Evolutionary conservation across 2,888 invertebrate species (phyloP).

Genomic region (Eurytoma californica): DNA sequence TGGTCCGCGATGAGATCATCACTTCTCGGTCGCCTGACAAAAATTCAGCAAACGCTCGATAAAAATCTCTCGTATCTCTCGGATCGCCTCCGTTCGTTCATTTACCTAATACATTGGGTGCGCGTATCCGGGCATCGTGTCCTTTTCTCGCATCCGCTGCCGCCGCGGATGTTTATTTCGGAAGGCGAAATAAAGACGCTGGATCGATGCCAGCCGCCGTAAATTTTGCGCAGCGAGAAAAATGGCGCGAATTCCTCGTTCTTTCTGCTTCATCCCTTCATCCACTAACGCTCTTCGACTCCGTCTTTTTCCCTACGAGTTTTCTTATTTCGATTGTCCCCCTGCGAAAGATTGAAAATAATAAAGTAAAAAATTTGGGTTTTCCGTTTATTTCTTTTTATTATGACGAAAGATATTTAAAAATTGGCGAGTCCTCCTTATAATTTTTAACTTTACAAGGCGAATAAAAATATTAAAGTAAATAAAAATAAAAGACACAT

Average conservation of each 20-base stretch:
- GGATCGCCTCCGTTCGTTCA: constrained; percentile 32
- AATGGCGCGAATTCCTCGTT: constrained; percentile 70
- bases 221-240: constrained; percentile 72
- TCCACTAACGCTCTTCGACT: constrained; percentile 48
- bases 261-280: constrained; percentile 56
- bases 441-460: too few species aligned
- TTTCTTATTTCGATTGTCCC: constrained; percentile 50
- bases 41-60: constrained; percentile 22
- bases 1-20: not conserved
- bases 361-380: too few species aligned
- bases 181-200: constrained; percentile 72
- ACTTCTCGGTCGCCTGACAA: not conserved
- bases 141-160: not conserved
- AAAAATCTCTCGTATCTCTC: constrained; percentile 34
- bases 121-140: constrained; percentile 18
- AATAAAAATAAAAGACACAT: too few species aligned
- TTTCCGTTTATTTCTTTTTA: too few species aligned
- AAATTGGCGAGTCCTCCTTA: too few species aligned
- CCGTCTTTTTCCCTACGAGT: constrained; percentile 54
- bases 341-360: too few species aligned
- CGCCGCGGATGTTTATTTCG: constrained; percentile 68
- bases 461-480: too few species aligned
- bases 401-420: too few species aligned
- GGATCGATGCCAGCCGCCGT: constrained; percentile 72
- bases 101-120: constrained; percentile 46